Evolutionary conservation across 2,888 invertebrate genomes (phyloP).

Genomic region (Campaea margaritaria): DNA sequence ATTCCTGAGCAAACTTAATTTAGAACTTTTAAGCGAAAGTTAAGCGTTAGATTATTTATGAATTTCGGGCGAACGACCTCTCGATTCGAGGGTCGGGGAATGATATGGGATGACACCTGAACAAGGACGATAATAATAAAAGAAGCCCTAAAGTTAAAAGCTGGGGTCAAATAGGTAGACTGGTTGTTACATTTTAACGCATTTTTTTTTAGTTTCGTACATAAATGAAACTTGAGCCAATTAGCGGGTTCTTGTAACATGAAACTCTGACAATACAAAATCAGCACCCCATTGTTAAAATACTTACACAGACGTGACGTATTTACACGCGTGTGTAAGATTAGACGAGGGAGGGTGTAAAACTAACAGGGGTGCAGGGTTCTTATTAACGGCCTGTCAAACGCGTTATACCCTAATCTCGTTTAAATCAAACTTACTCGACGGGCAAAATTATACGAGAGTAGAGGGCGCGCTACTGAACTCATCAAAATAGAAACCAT

Average conservation of each 20-base stretch:
- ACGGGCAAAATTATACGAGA: neutral
- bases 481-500: neutral
- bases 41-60: neutral
- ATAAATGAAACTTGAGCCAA: slow-evolving; percentile 3
- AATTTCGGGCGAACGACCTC: neutral
- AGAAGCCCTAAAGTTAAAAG: neutral
- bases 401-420: slow-evolving; percentile 71
- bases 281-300: slow-evolving; percentile 44
- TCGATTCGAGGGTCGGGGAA: neutral
- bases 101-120: slow-evolving; percentile 7
- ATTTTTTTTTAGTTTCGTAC: too few relatives aligned
- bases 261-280: slow-evolving; percentile 39
- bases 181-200: too few relatives aligned
- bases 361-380: slow-evolving; percentile 78
- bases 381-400: slow-evolving; percentile 80
- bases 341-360: slow-evolving; percentile 70
- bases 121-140: neutral
- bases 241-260: slow-evolving; percentile 25
- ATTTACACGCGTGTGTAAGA: slow-evolving; percentile 66
- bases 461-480: too few relatives aligned
- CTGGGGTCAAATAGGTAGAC: too few relatives aligned
- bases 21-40: slow-evolving; percentile 1
- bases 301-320: slow-evolving; percentile 45
- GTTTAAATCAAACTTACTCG: slow-evolving; percentile 50
- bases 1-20: slow-evolving; percentile 14